Base-by-base conservation (phyloP, 1,140 invertebrate genomes). In the Drosophila oshimai region DNA sequence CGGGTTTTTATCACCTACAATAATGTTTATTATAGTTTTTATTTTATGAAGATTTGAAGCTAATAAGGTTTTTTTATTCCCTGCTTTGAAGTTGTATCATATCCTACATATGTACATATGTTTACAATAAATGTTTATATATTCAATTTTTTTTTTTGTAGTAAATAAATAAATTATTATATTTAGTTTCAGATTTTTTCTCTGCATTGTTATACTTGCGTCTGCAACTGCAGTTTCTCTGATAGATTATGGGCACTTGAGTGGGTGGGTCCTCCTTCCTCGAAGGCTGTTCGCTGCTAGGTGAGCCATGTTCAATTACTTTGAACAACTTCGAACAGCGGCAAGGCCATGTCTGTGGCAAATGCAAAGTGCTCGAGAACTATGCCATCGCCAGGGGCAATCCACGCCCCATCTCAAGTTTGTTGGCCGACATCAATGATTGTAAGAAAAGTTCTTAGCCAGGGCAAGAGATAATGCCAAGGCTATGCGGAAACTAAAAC, bases 261-360 rank as follows among this genome's bases (percentile, higher is more conserved):
- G n/a, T 29, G 26, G 20, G 6, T 7, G 26, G 26, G 7, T 31
- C 7, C 42, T 49, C 28, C 26, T 20, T 13, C 44, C 34, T 41
- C 20, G 20, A 67, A 64, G 61, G 18, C 34, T 47, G 41, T 24
- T 47, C n/a, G 20, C 33, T 31, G 61, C 26, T 50, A 65, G 62
- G 62, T 65, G 62, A 65, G 44, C 42, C 60, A 36, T 67, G 62
- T 67, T 65, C 62, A 67, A 67, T 67, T 67, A 67, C 62, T 67
- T 67, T 41, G 60, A 65, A 67, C 62, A 67, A 65, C 34, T 67
- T 67, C 34, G 60, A 65, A 67, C 62, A 67, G 62, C 58, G 60
- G 60, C 58, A 67, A 65, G 62, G 60, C 60, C 62, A 50, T 67
- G 62, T 67, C 62, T 50, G 62, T 50, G 61, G 33, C 62, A 65